Percentiles rank a stretch among this genome's conserved stretches.
phyloP scores from a whole-genome alignment of 2,888 invertebrate species.

The Thereva nobilitata region DNA sequence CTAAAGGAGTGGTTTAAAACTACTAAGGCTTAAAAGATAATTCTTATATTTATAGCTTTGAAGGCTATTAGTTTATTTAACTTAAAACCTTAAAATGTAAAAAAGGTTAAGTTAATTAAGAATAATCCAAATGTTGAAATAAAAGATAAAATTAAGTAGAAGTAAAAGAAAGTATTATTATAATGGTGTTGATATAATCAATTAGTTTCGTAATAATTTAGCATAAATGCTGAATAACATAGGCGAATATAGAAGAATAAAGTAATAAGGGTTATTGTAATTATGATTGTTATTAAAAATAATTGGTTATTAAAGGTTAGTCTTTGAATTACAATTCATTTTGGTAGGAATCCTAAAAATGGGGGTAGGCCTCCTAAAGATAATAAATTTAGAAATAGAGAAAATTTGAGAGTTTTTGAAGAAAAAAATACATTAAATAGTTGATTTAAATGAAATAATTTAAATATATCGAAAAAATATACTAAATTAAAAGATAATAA shows the following conservation, averaged over 20 bases:
- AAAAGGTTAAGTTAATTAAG: constrained; percentile 46
- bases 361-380: constrained; percentile 65
- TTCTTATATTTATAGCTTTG: constrained; percentile 64
- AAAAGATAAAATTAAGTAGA: constrained; percentile 48
- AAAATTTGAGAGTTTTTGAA: constrained; percentile 59
- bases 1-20: constrained; percentile 56
- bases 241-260: constrained; percentile 64
- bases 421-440: constrained; percentile 57
- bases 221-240: constrained; percentile 58
- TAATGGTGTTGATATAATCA: constrained; percentile 54
- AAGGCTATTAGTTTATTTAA: constrained; percentile 67
- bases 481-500: constrained; percentile 60
- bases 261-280: constrained; percentile 62
- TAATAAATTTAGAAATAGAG: constrained; percentile 61
- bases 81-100: constrained; percentile 61
- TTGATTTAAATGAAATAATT: constrained; percentile 62
- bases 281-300: constrained; percentile 59
- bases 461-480: constrained; percentile 59
- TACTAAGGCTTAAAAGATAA: constrained; percentile 64
- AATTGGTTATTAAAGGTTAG: constrained; percentile 59
- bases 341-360: constrained; percentile 66
- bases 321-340: constrained; percentile 64
- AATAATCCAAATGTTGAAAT: constrained; percentile 50
- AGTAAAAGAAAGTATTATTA: constrained; percentile 49
- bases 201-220: constrained; percentile 61